Evolutionary conservation across 2,797 vertebrate genomes (phyloP).

Genomic region (Pantherophis alleghaniensis): DNA sequence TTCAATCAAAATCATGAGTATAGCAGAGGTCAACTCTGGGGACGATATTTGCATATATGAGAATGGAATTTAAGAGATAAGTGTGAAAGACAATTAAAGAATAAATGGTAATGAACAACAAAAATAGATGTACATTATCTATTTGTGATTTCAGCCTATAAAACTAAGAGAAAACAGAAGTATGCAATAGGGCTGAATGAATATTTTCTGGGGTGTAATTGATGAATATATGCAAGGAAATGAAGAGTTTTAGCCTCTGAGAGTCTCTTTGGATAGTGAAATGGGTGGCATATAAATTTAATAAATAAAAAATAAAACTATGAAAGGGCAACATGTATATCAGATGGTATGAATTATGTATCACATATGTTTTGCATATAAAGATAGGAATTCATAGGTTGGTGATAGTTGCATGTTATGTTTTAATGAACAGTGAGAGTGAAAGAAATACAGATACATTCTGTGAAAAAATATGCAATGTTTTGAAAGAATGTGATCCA

Average conservation of each 20-base stretch:
- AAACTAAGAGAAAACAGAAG: neutral
- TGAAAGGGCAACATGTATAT: neutral
- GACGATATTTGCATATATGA: neutral
- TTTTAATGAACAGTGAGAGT: neutral
- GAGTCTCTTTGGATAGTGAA: neutral
- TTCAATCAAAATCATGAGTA: neutral
- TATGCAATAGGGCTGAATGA: neutral
- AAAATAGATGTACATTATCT: neutral
- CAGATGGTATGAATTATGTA: neutral
- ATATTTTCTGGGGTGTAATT: neutral
- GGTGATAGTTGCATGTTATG: neutral
- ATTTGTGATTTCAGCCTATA: neutral
- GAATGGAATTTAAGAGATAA: neutral
- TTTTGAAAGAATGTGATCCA: neutral
- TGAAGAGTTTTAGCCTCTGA: neutral
- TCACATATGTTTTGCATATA: neutral
- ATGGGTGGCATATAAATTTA: neutral
- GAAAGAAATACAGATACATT: neutral
- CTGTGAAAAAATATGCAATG: neutral
- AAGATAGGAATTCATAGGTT: neutral
- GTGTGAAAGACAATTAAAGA: neutral
- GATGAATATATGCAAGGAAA: neutral
- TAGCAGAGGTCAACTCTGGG: neutral
- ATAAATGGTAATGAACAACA: neutral
- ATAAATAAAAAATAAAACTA: neutral